Evolutionary conservation across 2,888 invertebrate species (phyloP).

Genomic region (Microctonus aethiopoides): DNA sequence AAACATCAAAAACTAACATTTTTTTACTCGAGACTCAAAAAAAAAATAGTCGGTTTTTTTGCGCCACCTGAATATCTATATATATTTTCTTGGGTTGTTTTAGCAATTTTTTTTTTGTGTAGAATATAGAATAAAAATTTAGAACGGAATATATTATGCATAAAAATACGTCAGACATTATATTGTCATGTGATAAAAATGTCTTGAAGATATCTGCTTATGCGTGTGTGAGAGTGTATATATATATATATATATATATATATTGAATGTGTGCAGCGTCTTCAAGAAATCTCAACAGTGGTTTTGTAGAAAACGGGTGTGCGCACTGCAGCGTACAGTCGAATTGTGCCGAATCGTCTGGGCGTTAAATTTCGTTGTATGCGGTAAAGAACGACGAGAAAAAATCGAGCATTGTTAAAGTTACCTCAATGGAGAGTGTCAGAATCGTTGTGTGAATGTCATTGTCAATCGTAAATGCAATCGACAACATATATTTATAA

Average conservation of each 20-base stretch:
- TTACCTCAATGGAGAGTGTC: background rate
- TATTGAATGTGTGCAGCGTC: slow-evolving; percentile 24
- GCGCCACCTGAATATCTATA: no score
- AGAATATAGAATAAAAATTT: background rate
- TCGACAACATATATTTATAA: no score
- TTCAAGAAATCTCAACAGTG: slow-evolving; percentile 2
- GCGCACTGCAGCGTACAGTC: slow-evolving; percentile 30
- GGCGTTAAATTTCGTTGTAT: slow-evolving; percentile 29
- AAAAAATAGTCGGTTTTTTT: no score
- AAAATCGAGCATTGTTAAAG: background rate
- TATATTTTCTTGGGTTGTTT: no score
- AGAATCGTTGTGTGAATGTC: background rate
- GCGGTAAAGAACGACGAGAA: background rate
- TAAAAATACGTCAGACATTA: background rate
- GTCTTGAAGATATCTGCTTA: slow-evolving; percentile 3
- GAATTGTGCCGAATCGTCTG: slow-evolving; percentile 35
- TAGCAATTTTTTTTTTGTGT: no score
- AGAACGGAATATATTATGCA: background rate
- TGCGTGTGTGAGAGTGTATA: slow-evolving; percentile 5
- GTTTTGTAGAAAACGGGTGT: slow-evolving; percentile 27
- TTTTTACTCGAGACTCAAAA: no score
- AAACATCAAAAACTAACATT: no score
- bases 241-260: background rate
- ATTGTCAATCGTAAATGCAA: slow-evolving; percentile 12
- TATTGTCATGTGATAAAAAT: background rate